phyloP scores from a whole-genome alignment of 2,113 vertebrate genomes.

The Indicator maculatus region DNA sequence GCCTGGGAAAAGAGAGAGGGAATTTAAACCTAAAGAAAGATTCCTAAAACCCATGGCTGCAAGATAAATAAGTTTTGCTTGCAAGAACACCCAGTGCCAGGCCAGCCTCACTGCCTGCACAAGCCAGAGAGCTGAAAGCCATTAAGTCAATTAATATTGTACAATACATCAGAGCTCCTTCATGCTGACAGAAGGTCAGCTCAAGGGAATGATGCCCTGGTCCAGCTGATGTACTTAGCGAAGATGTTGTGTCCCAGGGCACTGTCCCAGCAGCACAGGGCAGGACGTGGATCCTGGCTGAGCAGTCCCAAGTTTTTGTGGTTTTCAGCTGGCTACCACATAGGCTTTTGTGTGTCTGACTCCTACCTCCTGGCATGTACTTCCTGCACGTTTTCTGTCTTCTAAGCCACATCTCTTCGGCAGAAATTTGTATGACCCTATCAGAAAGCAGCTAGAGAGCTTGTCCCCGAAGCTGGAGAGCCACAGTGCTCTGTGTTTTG shows the following conservation, averaged over 20 bases:
- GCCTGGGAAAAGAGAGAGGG: constrained; percentile 14
- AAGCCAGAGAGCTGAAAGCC: constrained; percentile 24
- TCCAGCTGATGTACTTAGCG: neutral
- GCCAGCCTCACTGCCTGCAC: neutral
- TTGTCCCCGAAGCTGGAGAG: neutral
- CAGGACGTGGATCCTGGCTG: neutral
- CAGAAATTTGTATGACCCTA: neutral
- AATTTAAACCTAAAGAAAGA: constrained; percentile 13
- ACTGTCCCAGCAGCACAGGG: neutral
- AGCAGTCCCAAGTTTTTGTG: neutral
- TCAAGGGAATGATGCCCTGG: neutral
- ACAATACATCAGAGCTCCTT: neutral
- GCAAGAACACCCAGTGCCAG: neutral
- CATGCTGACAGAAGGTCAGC: neutral
- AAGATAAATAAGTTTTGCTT: constrained; percentile 44
- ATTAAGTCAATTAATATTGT: constrained; percentile 47
- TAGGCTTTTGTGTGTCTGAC: neutral
- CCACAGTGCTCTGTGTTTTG: neutral
- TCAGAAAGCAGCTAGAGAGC: neutral
- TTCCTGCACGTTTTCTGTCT: neutral
- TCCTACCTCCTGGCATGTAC: neutral
- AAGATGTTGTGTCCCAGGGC: neutral
- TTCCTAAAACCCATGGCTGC: constrained; percentile 32
- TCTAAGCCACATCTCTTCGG: neutral
- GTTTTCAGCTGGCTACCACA: neutral